A percentile compares a stretch with the other conserved stretches of the same genome.
These are phyloP conservation scores for Lepus europaeus DNA, from an alignment of 2,113 vertebrate species.

Conservation along the genomic window DNA sequence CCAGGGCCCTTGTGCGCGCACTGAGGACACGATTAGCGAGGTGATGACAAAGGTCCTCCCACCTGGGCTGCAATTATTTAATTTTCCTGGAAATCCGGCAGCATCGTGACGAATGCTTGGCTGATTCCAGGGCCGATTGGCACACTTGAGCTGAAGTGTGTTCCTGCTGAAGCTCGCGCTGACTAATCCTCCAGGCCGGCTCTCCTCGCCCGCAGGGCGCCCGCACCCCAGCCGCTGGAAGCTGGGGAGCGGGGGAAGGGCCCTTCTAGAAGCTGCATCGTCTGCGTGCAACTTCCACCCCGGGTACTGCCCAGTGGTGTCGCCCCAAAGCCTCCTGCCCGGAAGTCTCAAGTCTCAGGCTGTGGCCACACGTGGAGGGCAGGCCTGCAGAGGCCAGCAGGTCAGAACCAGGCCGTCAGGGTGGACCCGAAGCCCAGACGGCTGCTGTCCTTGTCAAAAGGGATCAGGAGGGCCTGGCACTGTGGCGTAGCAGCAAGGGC, in stretches of 20 bases:
- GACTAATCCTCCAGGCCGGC: neutral
- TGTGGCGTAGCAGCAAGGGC: too few species aligned
- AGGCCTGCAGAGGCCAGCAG: neutral
- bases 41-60: neutral
- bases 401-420: neutral
- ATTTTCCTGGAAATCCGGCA: conserved; percentile 69
- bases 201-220: neutral
- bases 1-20: neutral
- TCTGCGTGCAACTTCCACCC: neutral
- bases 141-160: neutral
- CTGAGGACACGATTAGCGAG: neutral
- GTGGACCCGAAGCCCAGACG: fast-evolving
- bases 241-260: neutral
- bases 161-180: neutral
- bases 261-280: too few species aligned
- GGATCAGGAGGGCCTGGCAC: too few species aligned
- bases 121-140: conserved; percentile 66
- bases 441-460: too few species aligned
- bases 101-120: conserved; percentile 25
- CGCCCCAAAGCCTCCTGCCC: fast-evolving
- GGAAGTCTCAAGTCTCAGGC: too few species aligned
- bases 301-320: too few species aligned
- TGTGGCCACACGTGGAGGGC: fast-evolving
- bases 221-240: neutral
- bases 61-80: conserved; percentile 68